These are phyloP conservation scores for Ypsolopha sequella DNA, from an alignment of 2,888 invertebrate genomes.

Conservation along the genomic window DNA sequence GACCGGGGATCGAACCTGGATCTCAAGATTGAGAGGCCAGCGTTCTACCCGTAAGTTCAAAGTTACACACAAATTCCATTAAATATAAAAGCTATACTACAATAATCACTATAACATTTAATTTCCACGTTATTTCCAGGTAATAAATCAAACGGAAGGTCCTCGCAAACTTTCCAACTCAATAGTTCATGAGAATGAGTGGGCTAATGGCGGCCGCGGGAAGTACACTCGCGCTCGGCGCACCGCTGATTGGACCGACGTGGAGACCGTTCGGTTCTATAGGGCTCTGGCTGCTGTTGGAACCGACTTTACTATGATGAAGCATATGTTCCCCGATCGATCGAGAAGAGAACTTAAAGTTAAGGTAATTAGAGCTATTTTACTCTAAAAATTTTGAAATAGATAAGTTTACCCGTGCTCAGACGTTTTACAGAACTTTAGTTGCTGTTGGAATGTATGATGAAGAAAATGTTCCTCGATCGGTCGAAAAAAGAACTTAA, in stretches of 20 bases:
- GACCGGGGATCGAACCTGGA: no score
- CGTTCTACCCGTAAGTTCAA: no score
- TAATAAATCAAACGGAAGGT: constrained; percentile 77
- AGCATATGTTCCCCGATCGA: constrained; percentile 83
- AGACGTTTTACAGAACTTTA: constrained; percentile 86
- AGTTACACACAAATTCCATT: no score
- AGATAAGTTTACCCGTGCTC: no score
- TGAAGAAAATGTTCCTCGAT: constrained; percentile 81
- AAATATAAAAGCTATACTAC: no score
- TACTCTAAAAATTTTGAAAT: no score
- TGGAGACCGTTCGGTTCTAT: constrained; percentile 92
- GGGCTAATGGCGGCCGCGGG: constrained; percentile 68
- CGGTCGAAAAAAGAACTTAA: no score
- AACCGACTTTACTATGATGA: constrained; percentile 94
- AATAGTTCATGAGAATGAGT: constrained; percentile 73
- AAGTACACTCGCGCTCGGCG: constrained; percentile 77
- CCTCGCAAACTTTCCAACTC: constrained; percentile 75
- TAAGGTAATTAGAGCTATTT: constrained; percentile 61
- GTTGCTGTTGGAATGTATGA: constrained; percentile 83
- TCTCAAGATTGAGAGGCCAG: no score
- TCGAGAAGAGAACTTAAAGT: constrained; percentile 86
- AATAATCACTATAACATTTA: no score
- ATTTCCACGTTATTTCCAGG: constrained; percentile 31
- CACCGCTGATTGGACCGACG: constrained; percentile 79
- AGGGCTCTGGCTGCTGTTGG: constrained; percentile 90